Conservation (phyloP, 2,888 invertebrate genomes). For the Hirtodrosophila trivittata region DNA sequence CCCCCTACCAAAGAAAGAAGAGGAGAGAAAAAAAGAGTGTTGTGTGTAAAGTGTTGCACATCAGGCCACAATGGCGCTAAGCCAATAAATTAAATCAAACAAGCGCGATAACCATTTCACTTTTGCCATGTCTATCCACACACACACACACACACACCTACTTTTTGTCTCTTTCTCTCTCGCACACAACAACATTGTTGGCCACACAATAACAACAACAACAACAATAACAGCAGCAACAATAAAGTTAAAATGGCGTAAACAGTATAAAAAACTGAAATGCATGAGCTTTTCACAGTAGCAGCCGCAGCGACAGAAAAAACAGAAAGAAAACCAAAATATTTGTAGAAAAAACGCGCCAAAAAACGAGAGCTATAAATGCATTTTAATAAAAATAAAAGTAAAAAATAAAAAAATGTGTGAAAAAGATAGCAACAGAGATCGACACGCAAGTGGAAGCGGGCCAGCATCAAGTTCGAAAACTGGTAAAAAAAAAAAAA, state of each 20-base stretch:
- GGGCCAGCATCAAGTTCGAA: too few relatives aligned
- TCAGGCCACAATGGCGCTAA: constrained; percentile 81
- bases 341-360: constrained; percentile 19
- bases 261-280: constrained; percentile 67
- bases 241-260: constrained; percentile 71
- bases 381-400: constrained; percentile 61
- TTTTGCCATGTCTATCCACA: constrained; percentile 68
- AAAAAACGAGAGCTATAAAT: constrained; percentile 47
- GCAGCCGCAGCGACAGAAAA: constrained; percentile 20
- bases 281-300: constrained; percentile 63
- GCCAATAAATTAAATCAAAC: constrained; percentile 81
- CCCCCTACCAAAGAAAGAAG: constrained; percentile 1
- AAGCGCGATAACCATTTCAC: constrained; percentile 77
- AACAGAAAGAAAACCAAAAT: constrained; percentile 8
- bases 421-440: not conserved
- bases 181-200: constrained; percentile 35
- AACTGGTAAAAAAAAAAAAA: too few relatives aligned
- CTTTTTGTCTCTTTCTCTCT: constrained; percentile 5
- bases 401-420: not conserved
- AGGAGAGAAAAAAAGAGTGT: constrained; percentile 35
- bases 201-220: constrained; percentile 49
- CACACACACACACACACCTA: constrained; percentile 29
- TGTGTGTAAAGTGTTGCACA: constrained; percentile 74
- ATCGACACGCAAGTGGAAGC: not conserved
- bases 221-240: constrained; percentile 51